Base-by-base conservation (phyloP, 2,113 vertebrate genomes). In the Megatriorchis doriae region DNA sequence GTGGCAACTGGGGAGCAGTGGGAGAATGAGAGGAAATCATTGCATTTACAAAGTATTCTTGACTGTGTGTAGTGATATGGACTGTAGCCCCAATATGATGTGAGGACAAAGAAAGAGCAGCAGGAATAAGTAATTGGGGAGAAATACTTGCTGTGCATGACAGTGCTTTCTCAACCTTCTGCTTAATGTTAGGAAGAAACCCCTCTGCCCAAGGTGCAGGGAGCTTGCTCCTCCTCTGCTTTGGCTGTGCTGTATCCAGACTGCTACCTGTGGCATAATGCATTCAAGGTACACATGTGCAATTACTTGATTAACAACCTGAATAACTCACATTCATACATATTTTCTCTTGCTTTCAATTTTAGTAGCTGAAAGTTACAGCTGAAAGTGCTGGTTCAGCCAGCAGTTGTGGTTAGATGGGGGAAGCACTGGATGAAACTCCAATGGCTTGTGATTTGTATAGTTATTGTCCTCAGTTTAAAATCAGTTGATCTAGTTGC, bases 121-220 rank as follows among this genome's bases (percentile, higher is more conserved):
- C 68, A 56, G 70, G 50, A 78, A 6, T 3, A 14, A 26, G 48
- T 16, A 22, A 53, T 0, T 63, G 78, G 40, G 85, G 75, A 77
- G 75, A 29, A 31, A 17, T 12, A 5, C 16, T 40, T 7, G 43
- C 45, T 27, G 88, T 50, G 65, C 19, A 1, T 20, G 16, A 7
- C 16, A 3, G 62, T 11, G 34, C 50, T 45, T 77, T 43, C 71
- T 31, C 42, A 34, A 3, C 42, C 42, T 67, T 15, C 67, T 68
- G 58, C 80, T 55, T 29, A 2, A 53, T 27, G 42, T 5, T 9
- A 29, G 81, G 70, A 34, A 16, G 6, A 31, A 40, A 9, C 0
- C 22, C 45, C n/a, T 38, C 14, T 25, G 34, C n/a, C 67, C 31
- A 1, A 20, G 52, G 48, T 2, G 1, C 1, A 2, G 16, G 36